Percentiles rank a stretch among this genome's conserved stretches.
phyloP scores from a whole-genome alignment of 2,113 vertebrate species.

The Papio anubis region DNA sequence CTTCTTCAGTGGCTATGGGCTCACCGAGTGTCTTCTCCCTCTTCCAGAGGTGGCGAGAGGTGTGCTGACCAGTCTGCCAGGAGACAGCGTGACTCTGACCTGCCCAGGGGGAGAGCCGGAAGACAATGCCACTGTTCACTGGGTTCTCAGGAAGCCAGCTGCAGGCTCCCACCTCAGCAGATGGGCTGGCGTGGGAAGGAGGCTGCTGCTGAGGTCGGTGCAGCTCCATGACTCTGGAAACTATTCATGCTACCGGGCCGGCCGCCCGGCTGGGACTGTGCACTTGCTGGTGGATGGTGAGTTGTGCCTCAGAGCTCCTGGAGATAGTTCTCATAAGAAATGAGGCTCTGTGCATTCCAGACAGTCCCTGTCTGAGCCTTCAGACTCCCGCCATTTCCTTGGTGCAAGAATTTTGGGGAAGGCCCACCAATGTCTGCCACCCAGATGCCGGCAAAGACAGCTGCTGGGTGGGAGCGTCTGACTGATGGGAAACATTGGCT shows the following conservation, averaged over 20 bases:
- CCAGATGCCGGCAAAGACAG: neutral
- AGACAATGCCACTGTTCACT: neutral
- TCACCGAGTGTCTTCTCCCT: accelerated
- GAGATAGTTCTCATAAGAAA: neutral
- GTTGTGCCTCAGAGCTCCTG: neutral
- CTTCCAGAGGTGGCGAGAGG: neutral
- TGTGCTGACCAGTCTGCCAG: slow-evolving; percentile 1
- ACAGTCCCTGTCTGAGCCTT: neutral
- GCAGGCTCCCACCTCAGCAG: accelerated
- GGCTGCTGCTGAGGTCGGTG: slow-evolving; percentile 10
- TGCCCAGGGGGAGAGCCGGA: neutral
- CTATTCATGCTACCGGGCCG: slow-evolving; percentile 73
- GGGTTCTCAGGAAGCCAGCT: slow-evolving; percentile 14
- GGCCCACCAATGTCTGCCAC: neutral
- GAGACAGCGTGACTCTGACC: slow-evolving; percentile 68
- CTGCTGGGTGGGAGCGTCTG: neutral
- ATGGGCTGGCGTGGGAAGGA: accelerated
- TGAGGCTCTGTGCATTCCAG: neutral
- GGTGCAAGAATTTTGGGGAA: neutral
- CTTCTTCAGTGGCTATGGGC: neutral
- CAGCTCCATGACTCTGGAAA: slow-evolving; percentile 64
- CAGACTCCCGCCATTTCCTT: neutral
- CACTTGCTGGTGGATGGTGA: slow-evolving; percentile 83
- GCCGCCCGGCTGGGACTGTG: neutral
- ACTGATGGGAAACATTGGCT: neutral